A percentile compares a stretch with the other conserved stretches of the same genome.
phyloP scores from a whole-genome alignment of 2,113 vertebrate species.

The Thalassarche chlororhynchos region DNA sequence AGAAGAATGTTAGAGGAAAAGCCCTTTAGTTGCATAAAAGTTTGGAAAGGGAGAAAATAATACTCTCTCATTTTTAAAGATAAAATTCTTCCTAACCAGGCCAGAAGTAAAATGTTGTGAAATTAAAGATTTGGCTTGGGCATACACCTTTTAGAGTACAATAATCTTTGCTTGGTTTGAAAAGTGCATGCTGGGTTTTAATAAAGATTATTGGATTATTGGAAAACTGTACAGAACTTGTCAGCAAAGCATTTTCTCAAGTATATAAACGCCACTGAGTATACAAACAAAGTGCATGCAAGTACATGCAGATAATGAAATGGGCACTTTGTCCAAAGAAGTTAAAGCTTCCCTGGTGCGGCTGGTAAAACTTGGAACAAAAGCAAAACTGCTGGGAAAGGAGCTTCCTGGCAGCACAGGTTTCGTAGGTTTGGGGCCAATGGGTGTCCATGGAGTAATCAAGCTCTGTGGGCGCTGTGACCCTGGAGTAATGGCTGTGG shows the following conservation, averaged over 20 bases:
- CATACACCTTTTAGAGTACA: accelerated
- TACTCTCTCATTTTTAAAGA: not conserved
- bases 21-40: not conserved
- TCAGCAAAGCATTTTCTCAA: not conserved
- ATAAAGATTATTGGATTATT: not conserved
- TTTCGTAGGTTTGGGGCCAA: not conserved
- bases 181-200: not conserved
- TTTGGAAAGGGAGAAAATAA: not conserved
- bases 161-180: not conserved
- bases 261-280: not conserved
- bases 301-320: not conserved
- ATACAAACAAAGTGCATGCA: not conserved
- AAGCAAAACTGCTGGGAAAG: not conserved
- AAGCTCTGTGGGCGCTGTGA: not conserved
- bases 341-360: not conserved
- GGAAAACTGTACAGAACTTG: not conserved
- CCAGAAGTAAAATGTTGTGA: not conserved
- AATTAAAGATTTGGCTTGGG: not conserved
- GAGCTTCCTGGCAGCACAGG: not conserved
- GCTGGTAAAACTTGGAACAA: not conserved
- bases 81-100: not conserved
- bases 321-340: not conserved
- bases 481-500: not conserved
- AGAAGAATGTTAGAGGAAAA: not conserved
- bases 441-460: not conserved